Base-by-base conservation (phyloP, 2,888 invertebrate genomes). In the Orchesella flavescens region DNA sequence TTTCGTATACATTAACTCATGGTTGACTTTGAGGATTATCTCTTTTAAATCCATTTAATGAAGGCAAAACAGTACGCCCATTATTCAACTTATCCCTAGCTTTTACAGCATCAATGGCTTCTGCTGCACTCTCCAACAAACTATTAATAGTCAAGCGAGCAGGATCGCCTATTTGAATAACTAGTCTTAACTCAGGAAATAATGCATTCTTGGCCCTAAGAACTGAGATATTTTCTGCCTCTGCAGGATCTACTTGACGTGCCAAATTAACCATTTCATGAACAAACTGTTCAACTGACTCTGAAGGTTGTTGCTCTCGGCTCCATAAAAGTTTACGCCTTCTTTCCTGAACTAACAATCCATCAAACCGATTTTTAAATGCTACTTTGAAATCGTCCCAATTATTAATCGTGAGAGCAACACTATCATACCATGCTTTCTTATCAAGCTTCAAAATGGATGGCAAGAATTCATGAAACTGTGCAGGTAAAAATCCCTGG, bases 341-440 rank as follows among this genome's bases (percentile, higher is more conserved):
- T n/a, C 46, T 21, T 17, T 46, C 46, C 7, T 53, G 46, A 71
- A n/a, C 46, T 3, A 7, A 13, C 5, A n/a, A 13, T 49, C 12
- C 13, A 21, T 71, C 71, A 23, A 49, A 71, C 7, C 53, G 49
- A 7, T 12, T 10, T 19, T 49, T 71, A 17, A 71, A 71, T 15
- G 15, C 55, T n/a, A n/a, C 2, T 9, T 55, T 53, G 17, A 71
- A 71, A 49, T 49, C 71, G 9, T 71, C 53, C 71, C 71, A 71
- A 19, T 4, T 13, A 3, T 9, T 15, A 7, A 71, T 71, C 7
- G 3, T 53, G 49, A 2, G 10, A 21, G 49, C 43, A 19, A 71
- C 53, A n/a, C 24, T 71, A 53, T 71, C 71, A 23, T 71, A 49
- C 71, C 71, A 71, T 21, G 46, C 17, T 21, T 71, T 46, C 15